A percentile compares a stretch with the other conserved stretches of the same genome.
Conservation (phyloP, 2,888 invertebrate genomes). For the Drosophila kuntzei region DNA sequence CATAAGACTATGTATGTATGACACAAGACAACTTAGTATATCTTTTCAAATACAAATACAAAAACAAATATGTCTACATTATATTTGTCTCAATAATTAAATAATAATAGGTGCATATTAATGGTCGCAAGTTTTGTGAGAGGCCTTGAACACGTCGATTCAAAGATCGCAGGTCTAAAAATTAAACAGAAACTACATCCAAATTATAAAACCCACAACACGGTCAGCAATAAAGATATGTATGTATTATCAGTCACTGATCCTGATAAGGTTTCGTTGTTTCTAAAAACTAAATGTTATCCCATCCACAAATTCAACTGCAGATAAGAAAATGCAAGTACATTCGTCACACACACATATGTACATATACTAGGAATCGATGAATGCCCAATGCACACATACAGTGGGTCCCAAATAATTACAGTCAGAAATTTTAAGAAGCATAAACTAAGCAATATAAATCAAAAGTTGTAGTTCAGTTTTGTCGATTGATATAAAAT, state of each 20-base stretch:
- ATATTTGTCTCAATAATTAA: conserved; percentile 1
- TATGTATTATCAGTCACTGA: neutral
- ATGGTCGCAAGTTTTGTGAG: neutral
- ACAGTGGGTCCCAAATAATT: neutral
- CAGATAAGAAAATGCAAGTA: neutral
- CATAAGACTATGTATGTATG: conserved; percentile 8
- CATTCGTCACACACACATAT: neutral
- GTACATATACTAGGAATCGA: neutral
- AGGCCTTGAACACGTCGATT: neutral
- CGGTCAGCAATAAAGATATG: neutral
- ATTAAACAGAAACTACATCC: no score
- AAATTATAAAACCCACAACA: neutral
- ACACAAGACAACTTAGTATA: conserved; percentile 5
- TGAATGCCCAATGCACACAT: neutral
- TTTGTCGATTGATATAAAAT: no score
- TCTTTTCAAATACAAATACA: neutral
- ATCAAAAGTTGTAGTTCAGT: no score
- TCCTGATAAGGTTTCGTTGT: neutral
- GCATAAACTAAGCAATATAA: neutral
- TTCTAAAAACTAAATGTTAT: neutral
- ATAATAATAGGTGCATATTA: conserved; percentile 3
- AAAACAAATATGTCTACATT: neutral
- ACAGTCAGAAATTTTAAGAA: neutral
- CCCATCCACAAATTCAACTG: neutral
- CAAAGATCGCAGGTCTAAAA: neutral